Conservation (phyloP, 2,888 invertebrate genomes). For the Arenicola marina region DNA sequence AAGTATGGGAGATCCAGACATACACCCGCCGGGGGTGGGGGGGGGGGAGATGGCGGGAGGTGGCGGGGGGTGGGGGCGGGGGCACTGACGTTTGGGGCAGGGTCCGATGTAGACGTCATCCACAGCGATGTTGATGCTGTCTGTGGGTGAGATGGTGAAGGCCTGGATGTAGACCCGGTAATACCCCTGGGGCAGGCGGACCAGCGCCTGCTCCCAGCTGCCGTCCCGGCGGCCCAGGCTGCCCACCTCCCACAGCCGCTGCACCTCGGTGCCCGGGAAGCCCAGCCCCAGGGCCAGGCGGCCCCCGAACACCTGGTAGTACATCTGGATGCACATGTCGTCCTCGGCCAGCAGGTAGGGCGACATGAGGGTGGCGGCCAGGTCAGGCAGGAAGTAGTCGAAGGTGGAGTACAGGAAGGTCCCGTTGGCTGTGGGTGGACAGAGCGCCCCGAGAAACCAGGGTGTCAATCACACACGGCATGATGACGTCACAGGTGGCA, state of each 20-base stretch:
- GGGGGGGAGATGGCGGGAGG: too few relatives aligned
- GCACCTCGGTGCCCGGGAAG: neutral
- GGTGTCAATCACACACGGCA: too few relatives aligned
- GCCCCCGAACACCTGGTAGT: conserved; percentile 3
- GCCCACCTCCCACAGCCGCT: neutral
- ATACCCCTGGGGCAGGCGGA: neutral
- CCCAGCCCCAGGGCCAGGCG: neutral
- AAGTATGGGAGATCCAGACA: too few relatives aligned
- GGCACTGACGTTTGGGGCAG: neutral
- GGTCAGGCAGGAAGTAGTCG: neutral
- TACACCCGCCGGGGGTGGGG: too few relatives aligned
- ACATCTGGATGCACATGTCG: neutral
- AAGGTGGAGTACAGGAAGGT: neutral
- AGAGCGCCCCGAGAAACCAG: too few relatives aligned
- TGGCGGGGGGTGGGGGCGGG: too few relatives aligned
- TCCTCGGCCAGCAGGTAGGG: neutral
- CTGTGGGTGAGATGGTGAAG: neutral
- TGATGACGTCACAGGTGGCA: too few relatives aligned
- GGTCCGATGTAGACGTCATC: neutral
- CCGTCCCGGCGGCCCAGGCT: neutral
- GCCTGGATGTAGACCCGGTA: neutral
- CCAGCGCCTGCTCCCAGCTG: neutral
- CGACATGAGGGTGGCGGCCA: neutral
- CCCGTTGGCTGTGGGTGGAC: too few relatives aligned
- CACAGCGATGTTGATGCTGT: neutral